Conservation (phyloP, 2,113 vertebrate species). For the Zapus hudsonius region DNA sequence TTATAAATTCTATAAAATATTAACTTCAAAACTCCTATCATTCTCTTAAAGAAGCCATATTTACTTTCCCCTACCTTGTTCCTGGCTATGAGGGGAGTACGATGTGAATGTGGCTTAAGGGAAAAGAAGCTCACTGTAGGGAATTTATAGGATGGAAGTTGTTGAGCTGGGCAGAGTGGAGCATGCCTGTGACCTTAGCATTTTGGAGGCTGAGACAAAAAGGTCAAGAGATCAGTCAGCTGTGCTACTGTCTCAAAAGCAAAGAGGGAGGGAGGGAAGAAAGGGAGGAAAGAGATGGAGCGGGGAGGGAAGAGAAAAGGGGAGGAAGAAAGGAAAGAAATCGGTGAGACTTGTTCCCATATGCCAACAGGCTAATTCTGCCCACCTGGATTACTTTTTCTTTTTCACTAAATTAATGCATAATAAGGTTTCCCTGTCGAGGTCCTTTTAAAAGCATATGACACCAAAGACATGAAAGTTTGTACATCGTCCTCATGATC, state of each 20-base stretch:
- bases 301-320: background rate
- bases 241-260: background rate
- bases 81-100: background rate
- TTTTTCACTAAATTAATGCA: background rate
- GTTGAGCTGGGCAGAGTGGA: background rate
- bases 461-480: background rate
- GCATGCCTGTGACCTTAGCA: background rate
- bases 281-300: no score
- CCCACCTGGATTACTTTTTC: background rate
- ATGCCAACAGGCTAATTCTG: background rate
- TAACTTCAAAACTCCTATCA: constrained; percentile 9
- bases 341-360: background rate
- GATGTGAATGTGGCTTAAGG: background rate
- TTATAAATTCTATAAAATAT: constrained; percentile 14
- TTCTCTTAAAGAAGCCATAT: background rate
- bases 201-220: background rate
- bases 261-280: no score
- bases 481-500: background rate
- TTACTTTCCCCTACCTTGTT: background rate
- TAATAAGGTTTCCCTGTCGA: background rate
- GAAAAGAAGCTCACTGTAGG: background rate
- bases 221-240: background rate
- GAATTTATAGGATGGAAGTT: no score
- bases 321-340: background rate
- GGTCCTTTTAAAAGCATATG: background rate